A percentile compares a stretch with the other conserved stretches of the same genome.
Conservation (phyloP, 1,140 invertebrate genomes). For the Papilio polyxenes region DNA sequence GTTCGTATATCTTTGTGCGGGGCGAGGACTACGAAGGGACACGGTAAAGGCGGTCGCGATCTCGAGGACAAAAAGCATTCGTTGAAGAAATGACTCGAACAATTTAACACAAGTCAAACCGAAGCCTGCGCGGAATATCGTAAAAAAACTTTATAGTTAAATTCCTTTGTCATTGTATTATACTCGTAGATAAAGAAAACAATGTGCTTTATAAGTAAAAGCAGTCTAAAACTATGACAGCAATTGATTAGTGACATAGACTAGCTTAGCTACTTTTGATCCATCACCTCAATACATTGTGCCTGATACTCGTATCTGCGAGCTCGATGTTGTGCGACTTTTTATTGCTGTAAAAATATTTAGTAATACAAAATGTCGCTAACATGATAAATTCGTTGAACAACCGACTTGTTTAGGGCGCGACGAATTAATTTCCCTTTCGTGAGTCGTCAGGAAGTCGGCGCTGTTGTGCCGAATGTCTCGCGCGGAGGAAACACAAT, state of each 20-base stretch:
- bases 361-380: neutral
- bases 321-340: neutral
- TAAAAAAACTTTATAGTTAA: neutral
- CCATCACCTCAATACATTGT: too few relatives aligned
- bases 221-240: neutral
- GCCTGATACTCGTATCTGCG: neutral
- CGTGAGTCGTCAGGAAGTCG: neutral
- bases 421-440: conserved; percentile 6
- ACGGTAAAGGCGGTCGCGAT: neutral
- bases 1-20: too few relatives aligned
- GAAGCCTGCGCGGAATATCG: neutral
- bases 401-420: neutral
- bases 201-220: neutral
- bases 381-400: neutral
- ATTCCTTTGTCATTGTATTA: neutral
- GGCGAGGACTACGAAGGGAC: neutral
- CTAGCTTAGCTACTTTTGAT: too few relatives aligned
- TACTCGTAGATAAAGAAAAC: neutral
- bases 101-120: neutral
- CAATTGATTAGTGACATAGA: too few relatives aligned
- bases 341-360: neutral
- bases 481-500: conserved; percentile 8
- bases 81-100: conserved; percentile 1
- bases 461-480: neutral
- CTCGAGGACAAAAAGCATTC: neutral